These are phyloP conservation scores for Distichodus sexfasciatus DNA, from an alignment of 2,797 vertebrate species.

Conservation along the genomic window DNA sequence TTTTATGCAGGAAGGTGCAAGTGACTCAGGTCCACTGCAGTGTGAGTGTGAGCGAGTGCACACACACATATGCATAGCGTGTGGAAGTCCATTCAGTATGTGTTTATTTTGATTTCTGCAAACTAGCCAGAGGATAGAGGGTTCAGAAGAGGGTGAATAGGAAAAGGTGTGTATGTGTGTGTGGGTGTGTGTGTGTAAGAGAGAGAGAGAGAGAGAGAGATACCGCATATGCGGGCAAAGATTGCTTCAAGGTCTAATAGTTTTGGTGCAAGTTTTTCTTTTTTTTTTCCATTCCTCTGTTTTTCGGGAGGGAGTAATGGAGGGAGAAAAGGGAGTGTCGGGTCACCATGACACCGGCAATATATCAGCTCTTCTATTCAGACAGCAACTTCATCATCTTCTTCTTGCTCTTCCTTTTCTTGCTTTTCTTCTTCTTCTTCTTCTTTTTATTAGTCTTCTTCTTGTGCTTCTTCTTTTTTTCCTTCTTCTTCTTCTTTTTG, in stretches of 20 bases:
- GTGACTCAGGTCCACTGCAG: conserved; percentile 29
- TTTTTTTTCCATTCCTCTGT: conserved; percentile 2
- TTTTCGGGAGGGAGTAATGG: conserved; percentile 22
- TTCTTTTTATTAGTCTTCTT: too few relatives aligned
- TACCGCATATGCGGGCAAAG: not conserved
- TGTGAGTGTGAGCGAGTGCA: conserved; percentile 60
- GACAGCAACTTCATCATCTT: not conserved
- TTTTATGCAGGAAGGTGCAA: not conserved
- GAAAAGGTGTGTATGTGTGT: conserved; percentile 59
- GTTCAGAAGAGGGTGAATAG: conserved; percentile 70
- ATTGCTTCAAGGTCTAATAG: conserved; percentile 9
- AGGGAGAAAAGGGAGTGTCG: conserved; percentile 22
- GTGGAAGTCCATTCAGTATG: conserved; percentile 26
- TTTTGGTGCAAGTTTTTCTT: too few relatives aligned
- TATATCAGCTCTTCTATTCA: conserved; percentile 21
- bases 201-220: not conserved
- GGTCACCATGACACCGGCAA: conserved; percentile 47
- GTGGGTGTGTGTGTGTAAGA: conserved; percentile 37
- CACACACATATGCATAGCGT: too few relatives aligned
- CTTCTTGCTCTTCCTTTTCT: not conserved
- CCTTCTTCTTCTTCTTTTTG: too few relatives aligned
- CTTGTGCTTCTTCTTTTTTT: too few relatives aligned
- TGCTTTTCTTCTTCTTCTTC: too few relatives aligned
- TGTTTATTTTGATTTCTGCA: conserved; percentile 66
- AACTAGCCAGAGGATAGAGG: conserved; percentile 50